Conservation (phyloP, 1,140 invertebrate species). For the Spodoptera frugiperda region DNA sequence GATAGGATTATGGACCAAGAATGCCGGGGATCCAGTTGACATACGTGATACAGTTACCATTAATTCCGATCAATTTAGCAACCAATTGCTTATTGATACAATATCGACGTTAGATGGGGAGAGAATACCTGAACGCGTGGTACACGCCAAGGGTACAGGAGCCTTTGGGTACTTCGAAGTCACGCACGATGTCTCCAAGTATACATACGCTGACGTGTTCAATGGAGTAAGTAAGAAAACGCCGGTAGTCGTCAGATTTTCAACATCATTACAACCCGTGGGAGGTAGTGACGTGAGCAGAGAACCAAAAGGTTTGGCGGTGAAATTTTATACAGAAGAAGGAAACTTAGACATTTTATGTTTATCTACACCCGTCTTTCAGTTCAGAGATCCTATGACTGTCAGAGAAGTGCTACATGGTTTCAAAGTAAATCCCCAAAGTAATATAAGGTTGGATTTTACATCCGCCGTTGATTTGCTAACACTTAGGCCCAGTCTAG, state of each 20-base stretch:
- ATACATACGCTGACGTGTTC: slow-evolving; percentile 94
- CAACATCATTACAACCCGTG: slow-evolving; percentile 93
- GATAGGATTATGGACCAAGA: slow-evolving; percentile 86
- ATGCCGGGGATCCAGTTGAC: slow-evolving; percentile 90
- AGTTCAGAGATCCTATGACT: slow-evolving; percentile 88
- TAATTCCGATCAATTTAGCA: slow-evolving; percentile 89
- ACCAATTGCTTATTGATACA: slow-evolving; percentile 27
- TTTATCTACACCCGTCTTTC: slow-evolving; percentile 88
- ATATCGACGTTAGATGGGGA: slow-evolving; percentile 93
- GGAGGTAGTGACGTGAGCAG: slow-evolving; percentile 92
- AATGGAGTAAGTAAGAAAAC: slow-evolving; percentile 94
- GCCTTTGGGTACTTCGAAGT: slow-evolving; percentile 98
- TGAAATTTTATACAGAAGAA: slow-evolving; percentile 91
- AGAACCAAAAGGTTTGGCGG: slow-evolving; percentile 89
- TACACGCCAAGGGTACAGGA: slow-evolving; percentile 97
- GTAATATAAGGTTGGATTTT: not conserved
- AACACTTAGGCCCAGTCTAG: slow-evolving; percentile 91
- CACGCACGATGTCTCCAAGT: slow-evolving; percentile 96
- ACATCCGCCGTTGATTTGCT: slow-evolving; percentile 73
- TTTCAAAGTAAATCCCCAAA: slow-evolving; percentile 34
- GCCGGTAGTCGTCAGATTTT: slow-evolving; percentile 89
- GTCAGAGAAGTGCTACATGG: not conserved
- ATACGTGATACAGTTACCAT: slow-evolving; percentile 87
- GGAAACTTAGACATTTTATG: slow-evolving; percentile 91
- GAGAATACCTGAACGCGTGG: slow-evolving; percentile 97